phyloP scores from a whole-genome alignment of 2,797 vertebrate genomes.

The Tangara arthus region DNA sequence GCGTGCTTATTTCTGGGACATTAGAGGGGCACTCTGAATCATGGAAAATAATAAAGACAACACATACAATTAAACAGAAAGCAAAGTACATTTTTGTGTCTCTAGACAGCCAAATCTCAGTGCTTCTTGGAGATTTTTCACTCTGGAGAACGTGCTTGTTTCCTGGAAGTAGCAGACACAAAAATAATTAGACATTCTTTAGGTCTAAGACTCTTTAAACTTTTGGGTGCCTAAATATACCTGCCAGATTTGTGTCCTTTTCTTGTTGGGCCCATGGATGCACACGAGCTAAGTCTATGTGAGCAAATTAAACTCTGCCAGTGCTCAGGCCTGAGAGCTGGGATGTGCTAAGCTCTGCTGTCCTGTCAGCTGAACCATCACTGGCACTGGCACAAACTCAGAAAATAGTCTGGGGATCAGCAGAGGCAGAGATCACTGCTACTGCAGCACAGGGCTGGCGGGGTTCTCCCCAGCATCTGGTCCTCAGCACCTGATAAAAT shows the following conservation, averaged over 20 bases:
- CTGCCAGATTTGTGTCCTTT: not conserved
- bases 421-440: not conserved
- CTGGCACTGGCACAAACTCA: not conserved
- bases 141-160: not conserved
- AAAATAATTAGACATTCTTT: not conserved
- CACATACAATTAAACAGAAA: not conserved
- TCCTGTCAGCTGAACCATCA: not conserved
- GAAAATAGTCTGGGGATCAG: not conserved
- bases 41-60: not conserved
- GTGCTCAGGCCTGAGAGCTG: not conserved
- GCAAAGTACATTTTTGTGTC: not conserved
- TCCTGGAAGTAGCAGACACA: not conserved
- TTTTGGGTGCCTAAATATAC: not conserved
- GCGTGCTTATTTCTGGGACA: not conserved
- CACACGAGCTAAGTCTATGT: accelerated
- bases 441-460: not conserved
- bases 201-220: not conserved
- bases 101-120: not conserved
- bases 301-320: not conserved
- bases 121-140: not conserved
- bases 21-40: not conserved
- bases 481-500: not conserved
- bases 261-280: not conserved
- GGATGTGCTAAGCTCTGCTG: not conserved
- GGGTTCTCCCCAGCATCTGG: not conserved